Evolutionary conservation across 2,797 vertebrate species (phyloP).

Genomic region (Hylomyscus alleni): DNA sequence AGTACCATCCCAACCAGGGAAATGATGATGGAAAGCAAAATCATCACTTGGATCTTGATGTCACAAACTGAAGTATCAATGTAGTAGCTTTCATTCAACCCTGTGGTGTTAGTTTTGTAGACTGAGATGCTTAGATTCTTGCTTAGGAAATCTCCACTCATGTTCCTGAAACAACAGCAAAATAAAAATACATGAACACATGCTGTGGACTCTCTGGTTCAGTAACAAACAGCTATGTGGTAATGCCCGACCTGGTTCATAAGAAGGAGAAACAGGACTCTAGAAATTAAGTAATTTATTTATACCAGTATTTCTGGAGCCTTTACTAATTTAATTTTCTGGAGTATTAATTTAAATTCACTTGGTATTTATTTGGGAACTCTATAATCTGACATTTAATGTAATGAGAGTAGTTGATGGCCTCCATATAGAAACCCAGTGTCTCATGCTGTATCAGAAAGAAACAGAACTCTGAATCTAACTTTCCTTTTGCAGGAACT

Average conservation of each 20-base stretch:
- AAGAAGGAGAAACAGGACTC: not conserved
- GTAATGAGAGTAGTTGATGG: not conserved
- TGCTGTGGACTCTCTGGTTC: not conserved
- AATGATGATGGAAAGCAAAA: not conserved
- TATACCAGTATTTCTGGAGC: not conserved
- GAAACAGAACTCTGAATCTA: not conserved
- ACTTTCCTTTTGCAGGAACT: not conserved
- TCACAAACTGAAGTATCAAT: accelerated
- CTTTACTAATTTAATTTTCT: not conserved
- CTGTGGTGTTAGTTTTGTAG: not conserved
- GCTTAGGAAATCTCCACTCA: not conserved
- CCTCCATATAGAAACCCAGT: not conserved
- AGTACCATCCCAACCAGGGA: not conserved
- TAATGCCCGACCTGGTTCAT: not conserved
- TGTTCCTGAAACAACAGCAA: not conserved
- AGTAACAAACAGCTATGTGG: accelerated
- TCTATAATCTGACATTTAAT: accelerated
- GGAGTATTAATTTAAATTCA: not conserved
- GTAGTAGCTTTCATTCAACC: not conserved
- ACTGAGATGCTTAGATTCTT: not conserved
- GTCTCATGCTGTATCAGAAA: not conserved
- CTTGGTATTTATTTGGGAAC: not conserved
- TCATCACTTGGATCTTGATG: too few species aligned
- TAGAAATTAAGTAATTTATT: not conserved
- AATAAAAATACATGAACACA: not conserved